These are phyloP conservation scores for Teleopsis dalmanni DNA, from an alignment of 1,140 invertebrate genomes.

Conservation along the genomic window DNA sequence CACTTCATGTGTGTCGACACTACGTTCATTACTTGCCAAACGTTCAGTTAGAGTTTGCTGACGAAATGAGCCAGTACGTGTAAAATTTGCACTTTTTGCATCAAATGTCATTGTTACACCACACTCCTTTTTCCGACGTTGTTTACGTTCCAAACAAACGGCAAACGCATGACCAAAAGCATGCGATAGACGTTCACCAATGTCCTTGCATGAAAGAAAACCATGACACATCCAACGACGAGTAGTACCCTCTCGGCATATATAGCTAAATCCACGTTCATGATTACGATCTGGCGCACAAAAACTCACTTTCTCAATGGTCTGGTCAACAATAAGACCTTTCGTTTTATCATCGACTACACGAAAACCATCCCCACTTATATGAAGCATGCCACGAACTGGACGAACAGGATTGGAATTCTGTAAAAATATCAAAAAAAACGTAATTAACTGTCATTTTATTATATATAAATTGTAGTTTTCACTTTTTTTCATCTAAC, in stretches of 20 bases:
- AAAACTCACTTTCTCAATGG: conserved; percentile 99
- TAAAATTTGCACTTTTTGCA: conserved; percentile 89
- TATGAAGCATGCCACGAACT: conserved; percentile 84
- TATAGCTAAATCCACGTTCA: conserved; percentile 85
- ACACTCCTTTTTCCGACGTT: conserved; percentile 94
- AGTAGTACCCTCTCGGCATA: conserved; percentile 55
- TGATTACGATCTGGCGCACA: conserved; percentile 98
- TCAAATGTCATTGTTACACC: conserved; percentile 91
- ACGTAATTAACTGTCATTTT: background rate
- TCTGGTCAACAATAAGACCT: conserved; percentile 98
- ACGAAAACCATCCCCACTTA: conserved; percentile 92
- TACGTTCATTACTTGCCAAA: conserved; percentile 46
- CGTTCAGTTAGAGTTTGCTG: conserved; percentile 74
- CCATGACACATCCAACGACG: conserved; percentile 99
- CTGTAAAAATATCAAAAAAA: conserved; percentile 48
- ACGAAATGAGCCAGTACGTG: conserved; percentile 84
- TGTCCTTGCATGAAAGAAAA: conserved; percentile 92
- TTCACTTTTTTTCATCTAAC: too few relatives aligned
- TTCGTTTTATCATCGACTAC: conserved; percentile 99
- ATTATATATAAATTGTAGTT: too few relatives aligned
- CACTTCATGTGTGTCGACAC: conserved; percentile 21
- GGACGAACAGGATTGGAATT: conserved; percentile 78
- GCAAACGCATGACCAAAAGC: conserved; percentile 99
- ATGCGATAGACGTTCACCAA: conserved; percentile 94
- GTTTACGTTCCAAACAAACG: conserved; percentile 94